Conservation (phyloP, 2,888 invertebrate species). For the Arrhopalites spinosus region DNA sequence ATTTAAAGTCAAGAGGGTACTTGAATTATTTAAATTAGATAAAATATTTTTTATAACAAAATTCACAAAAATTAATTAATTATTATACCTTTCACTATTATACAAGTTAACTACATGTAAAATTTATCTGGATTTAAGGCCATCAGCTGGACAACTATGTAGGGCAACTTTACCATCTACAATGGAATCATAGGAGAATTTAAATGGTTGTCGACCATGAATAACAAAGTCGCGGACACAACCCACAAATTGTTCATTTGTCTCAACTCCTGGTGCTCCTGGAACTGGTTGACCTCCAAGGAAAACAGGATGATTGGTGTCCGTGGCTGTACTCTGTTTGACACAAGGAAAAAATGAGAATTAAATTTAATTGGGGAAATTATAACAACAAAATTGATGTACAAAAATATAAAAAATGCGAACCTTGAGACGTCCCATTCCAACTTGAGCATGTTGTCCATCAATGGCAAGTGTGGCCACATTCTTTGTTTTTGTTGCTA, state of each 20-base stretch:
- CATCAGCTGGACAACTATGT: conserved; percentile 51
- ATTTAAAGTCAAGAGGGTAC: too few relatives aligned
- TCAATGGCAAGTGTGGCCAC: conserved; percentile 87
- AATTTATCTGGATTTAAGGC: conserved; percentile 1
- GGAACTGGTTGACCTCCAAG: conserved; percentile 82
- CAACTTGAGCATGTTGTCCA: conserved; percentile 71
- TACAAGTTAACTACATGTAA: too few relatives aligned
- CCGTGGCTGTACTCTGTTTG: conserved; percentile 51
- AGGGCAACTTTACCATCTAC: conserved; percentile 47
- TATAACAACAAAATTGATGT: too few relatives aligned
- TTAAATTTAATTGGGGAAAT: too few relatives aligned
- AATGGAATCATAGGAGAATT: conserved; percentile 47
- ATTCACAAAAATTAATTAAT: too few relatives aligned
- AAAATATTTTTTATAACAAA: too few relatives aligned
- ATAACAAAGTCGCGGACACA: conserved; percentile 67
- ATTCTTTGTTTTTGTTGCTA: conserved; percentile 78
- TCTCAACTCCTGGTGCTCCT: conserved; percentile 68
- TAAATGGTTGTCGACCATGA: conserved; percentile 44
- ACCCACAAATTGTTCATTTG: conserved; percentile 73
- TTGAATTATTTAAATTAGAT: too few relatives aligned
- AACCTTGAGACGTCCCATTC: conserved; percentile 24
- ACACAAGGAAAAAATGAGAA: too few relatives aligned
- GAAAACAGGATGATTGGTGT: conserved; percentile 77
- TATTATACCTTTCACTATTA: too few relatives aligned
- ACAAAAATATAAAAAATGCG: too few relatives aligned